Percentiles rank a stretch among this genome's conserved stretches.
These are phyloP conservation scores for Podarcis siculus DNA, from an alignment of 2,797 vertebrate genomes.

Conservation along the genomic window DNA sequence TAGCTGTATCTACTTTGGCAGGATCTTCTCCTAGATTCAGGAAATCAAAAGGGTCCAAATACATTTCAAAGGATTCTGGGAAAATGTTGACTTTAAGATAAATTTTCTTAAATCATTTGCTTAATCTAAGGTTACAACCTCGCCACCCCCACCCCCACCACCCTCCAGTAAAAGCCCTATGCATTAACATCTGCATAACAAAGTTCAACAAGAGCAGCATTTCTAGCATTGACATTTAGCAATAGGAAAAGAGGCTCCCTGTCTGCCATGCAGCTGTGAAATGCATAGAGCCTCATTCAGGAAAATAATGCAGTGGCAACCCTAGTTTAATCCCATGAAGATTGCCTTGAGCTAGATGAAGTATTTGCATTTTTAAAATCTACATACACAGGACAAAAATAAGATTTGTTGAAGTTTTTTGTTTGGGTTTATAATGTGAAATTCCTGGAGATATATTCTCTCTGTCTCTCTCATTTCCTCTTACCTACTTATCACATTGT, in stretches of 20 bases:
- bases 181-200: neutral
- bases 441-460: constrained; percentile 7
- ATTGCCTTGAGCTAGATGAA: neutral
- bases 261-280: neutral
- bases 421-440: neutral
- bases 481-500: neutral
- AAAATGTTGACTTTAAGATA: neutral
- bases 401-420: neutral
- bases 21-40: neutral
- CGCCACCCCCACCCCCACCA: no score
- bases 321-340: neutral
- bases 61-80: neutral
- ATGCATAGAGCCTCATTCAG: neutral
- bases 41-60: neutral
- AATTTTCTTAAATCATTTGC: neutral
- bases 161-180: neutral
- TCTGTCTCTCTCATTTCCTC: no score
- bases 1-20: no score
- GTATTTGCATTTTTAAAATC: neutral
- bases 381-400: neutral
- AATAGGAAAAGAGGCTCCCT: neutral
- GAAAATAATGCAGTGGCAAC: neutral
- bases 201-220: neutral
- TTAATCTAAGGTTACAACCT: neutral
- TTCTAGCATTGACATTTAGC: neutral